A percentile compares a stretch with the other conserved stretches of the same genome.
These are phyloP conservation scores for Scytalopus superciliaris DNA, from an alignment of 2,113 vertebrate genomes.

Conservation along the genomic window DNA sequence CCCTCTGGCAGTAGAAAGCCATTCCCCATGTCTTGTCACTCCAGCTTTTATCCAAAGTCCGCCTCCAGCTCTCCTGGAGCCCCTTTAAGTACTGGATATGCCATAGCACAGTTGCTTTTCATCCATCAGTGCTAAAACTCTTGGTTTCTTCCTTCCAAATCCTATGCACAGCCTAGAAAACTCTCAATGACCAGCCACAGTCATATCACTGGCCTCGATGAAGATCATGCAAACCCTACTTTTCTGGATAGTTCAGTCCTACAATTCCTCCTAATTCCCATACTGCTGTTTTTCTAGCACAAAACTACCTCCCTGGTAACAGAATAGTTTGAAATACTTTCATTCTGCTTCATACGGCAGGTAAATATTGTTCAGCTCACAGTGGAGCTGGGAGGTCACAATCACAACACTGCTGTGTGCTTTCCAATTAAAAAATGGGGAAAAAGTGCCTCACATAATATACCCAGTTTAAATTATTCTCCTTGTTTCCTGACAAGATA, in stretches of 20 bases:
- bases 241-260: neutral
- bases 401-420: accelerated
- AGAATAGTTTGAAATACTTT: constrained; percentile 3
- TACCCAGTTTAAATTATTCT: neutral
- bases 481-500: constrained; percentile 22
- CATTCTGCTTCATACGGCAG: neutral
- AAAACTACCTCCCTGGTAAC: neutral
- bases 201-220: neutral
- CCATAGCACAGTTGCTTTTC: neutral
- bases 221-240: neutral
- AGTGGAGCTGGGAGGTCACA: neutral
- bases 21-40: neutral
- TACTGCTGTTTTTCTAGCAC: neutral
- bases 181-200: neutral
- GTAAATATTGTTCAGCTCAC: neutral
- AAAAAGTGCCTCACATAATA: neutral
- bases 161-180: neutral
- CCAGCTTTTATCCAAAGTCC: neutral
- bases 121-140: neutral
- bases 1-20: neutral
- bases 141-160: neutral
- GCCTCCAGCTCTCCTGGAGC: neutral
- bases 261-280: neutral
- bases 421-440: neutral
- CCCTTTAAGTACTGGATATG: neutral